Percentiles rank a stretch among this genome's conserved stretches.
These are phyloP conservation scores for Calidris pugnax DNA, from an alignment of 2,113 vertebrate species.

Conservation along the genomic window DNA sequence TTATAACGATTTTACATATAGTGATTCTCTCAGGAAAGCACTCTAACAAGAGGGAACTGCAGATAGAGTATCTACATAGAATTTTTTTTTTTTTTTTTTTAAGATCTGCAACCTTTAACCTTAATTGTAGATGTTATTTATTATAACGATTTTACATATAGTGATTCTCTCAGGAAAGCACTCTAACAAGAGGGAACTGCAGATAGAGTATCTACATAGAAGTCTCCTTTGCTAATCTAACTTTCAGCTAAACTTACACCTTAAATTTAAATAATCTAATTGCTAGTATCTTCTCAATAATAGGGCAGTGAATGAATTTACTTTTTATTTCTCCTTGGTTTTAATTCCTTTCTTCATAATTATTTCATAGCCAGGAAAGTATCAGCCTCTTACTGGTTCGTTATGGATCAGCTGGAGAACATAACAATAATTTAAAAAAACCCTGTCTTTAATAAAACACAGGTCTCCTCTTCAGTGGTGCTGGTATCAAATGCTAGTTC, in stretches of 20 bases:
- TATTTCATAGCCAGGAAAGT: background rate
- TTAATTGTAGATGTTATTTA: background rate
- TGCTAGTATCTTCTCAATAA: background rate
- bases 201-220: background rate
- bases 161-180: background rate
- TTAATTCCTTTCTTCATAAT: background rate
- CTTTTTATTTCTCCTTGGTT: background rate
- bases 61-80: background rate
- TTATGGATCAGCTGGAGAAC: background rate
- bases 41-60: background rate
- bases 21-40: background rate
- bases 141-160: background rate
- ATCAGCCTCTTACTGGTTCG: background rate
- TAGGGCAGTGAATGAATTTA: background rate
- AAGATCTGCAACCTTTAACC: background rate
- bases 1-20: background rate
- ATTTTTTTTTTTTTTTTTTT: no score
- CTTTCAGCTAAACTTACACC: background rate
- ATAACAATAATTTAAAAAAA: background rate
- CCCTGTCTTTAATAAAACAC: accelerated
- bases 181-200: background rate
- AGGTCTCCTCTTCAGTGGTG: background rate
- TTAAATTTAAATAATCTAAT: background rate
- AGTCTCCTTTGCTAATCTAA: background rate
- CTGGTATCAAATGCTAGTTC: background rate